Base-by-base conservation (phyloP, 2,888 invertebrate genomes). In the Coenonympha glycerion region DNA sequence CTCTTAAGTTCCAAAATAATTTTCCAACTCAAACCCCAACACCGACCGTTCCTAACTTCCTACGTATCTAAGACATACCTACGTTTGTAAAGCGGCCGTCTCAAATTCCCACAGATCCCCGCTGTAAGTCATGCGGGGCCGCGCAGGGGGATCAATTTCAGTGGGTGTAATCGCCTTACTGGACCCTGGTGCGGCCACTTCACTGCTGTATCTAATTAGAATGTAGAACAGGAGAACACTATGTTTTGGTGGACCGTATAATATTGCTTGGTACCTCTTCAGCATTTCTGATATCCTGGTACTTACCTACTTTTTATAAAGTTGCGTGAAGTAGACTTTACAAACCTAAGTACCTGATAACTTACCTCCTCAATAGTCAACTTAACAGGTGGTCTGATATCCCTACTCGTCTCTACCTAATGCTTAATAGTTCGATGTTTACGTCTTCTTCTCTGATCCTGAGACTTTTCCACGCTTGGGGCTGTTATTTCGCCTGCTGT, bases 61-160 rank as follows among this genome's bases (percentile, higher is more conserved):
- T n/a, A n/a, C n/a, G n/a, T n/a, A n/a, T n/a, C n/a, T n/a, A 26
- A 24, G 21, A 16, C 24, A 39, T 40, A n/a, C n/a, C n/a, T n/a
- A 40, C 40, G 40, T 40, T 40, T 6, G 15, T 28, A 19, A 40
- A 28, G 42, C 49, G 41, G n/a, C 41, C 13, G 13, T 41, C 52
- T 52, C 50, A 45, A 55, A 47, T 54, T 44, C 52, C 40, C 30
- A 42, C 44, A 49, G 55, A 59, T 59, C 60, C 57, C 57, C 45
- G 48, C 48, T 56, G 59, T 64, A 62, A 62, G 60, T 62, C 58
- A 61, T 52, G 56, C 55, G 41, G 42, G 44, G 51, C 16, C 41
- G 41, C n/a, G n/a, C n/a, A n/a, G 50, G 46, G 48, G 49, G 57
- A 52, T 49, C 51, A 39, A 49, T 54, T 52, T 24, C 36, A 45